Base-by-base conservation (phyloP, 2,888 invertebrate genomes). In the Protophormia terraenovae region DNA sequence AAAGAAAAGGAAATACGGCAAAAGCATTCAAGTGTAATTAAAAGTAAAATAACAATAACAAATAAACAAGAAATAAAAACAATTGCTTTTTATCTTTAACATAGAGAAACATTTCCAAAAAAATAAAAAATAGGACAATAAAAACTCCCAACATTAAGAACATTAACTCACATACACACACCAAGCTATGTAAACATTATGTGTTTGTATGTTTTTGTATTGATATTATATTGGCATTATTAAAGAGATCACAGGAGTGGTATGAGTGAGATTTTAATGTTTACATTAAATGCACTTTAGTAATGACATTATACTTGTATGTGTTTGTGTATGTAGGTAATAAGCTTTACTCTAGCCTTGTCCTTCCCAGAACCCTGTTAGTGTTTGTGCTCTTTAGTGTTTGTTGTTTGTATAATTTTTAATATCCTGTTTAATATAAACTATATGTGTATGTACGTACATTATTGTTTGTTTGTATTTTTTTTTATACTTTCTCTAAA, bases 371-470 rank as follows among this genome's bases (percentile, higher is more conserved):
- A 2, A n/a, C n/a, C 22, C 19, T 16, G 45, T 12, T 50, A 35
- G 12, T 47, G 67, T 58, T 45, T 80, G 22, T 32, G 29, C 47
- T 69, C 35, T 67, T 69, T 55, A 53, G 71, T 64, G 72, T 58
- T 80, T 66, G 64, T 58, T 79, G 76, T 76, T 82, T 64, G 64
- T 64, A 64, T 55, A 71, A 76, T n/a, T 82, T 82, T 82, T 82
- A 76, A 76, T 76, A 71, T 82, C 71, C 62, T 76, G 69, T 55
- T 80, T 45, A 53, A 79, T 72, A 45, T 47, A 47, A 55, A 67
- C 45, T 67, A 6, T 66, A 38, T 66, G 14, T 64, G 16, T 32
- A 8, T 66, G 53, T 66, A 16, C 16, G 45, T 58, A 1, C 27
- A 55, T 71, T 71, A 69, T 16, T n/a, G 53, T 19, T 45, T 62